Percentiles rank a stretch among this genome's conserved stretches.
phyloP scores from a whole-genome alignment of 2,113 vertebrate species.

The Apaloderma vittatum region DNA sequence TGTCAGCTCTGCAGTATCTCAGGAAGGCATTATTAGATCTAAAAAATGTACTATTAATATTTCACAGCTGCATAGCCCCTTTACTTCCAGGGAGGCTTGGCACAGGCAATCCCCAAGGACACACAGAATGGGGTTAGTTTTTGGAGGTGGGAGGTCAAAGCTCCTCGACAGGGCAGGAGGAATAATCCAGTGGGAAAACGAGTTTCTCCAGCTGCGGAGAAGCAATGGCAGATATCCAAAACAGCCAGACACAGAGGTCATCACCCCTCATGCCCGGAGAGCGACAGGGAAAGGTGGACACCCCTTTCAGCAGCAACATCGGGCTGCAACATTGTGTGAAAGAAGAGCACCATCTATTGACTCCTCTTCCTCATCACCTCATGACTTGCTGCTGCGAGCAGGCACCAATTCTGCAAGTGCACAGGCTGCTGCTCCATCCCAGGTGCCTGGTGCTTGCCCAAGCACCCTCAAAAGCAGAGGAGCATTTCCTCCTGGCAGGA shows the following conservation, averaged over 20 bases:
- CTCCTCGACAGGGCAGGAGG: too few relatives aligned
- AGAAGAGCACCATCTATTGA: slow-evolving; percentile 50
- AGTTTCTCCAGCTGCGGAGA: neutral
- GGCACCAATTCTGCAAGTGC: fast-evolving
- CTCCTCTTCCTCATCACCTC: neutral
- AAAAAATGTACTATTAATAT: neutral
- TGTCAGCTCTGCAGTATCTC: fast-evolving
- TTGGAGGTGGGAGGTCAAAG: neutral
- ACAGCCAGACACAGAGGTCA: fast-evolving
- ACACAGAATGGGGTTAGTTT: fast-evolving
- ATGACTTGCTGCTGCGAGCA: fast-evolving
- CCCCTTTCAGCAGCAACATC: fast-evolving
- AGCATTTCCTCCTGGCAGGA: fast-evolving
- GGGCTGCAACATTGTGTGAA: fast-evolving
- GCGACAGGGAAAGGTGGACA: neutral
- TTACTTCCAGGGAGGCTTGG: neutral
- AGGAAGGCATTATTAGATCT: neutral
- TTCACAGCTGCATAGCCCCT: neutral
- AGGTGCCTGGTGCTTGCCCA: fast-evolving
- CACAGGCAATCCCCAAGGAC: neutral
- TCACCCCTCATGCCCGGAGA: fast-evolving
- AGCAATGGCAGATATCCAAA: neutral
- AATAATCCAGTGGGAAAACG: neutral
- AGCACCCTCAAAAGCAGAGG: neutral
- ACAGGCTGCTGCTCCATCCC: neutral